Evolutionary conservation across 1,140 invertebrate genomes (phyloP).

Genomic region (Drosophila mojavensis): DNA sequence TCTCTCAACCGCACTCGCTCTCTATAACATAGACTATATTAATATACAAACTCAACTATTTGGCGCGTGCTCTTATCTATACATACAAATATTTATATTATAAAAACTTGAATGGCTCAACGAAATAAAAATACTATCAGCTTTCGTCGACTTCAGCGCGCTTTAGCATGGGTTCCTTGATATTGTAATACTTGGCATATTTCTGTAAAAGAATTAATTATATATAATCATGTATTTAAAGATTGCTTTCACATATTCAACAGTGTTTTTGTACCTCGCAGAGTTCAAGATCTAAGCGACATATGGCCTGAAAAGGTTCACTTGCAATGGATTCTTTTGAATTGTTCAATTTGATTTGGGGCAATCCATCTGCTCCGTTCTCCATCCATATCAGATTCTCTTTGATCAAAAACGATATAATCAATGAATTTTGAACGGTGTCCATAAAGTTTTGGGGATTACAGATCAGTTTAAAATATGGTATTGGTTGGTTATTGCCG

Average conservation of each 20-base stretch:
- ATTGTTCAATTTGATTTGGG: conserved; percentile 41
- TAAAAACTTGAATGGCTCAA: background rate
- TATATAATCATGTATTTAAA: background rate
- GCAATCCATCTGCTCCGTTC: conserved; percentile 52
- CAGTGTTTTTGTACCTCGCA: conserved; percentile 42
- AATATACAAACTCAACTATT: background rate
- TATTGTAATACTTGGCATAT: conserved; percentile 49
- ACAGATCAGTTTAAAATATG: conserved; percentile 69
- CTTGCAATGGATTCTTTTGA: background rate
- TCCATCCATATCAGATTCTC: conserved; percentile 56
- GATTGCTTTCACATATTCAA: background rate
- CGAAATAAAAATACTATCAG: background rate
- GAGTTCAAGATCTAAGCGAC: conserved; percentile 47
- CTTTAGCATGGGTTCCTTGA: conserved; percentile 55
- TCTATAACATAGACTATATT: background rate
- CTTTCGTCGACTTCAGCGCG: conserved; percentile 23
- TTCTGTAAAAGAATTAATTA: conserved; percentile 37
- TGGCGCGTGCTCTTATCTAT: background rate
- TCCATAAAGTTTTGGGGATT: conserved; percentile 69
- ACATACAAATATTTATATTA: background rate
- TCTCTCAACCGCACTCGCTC: background rate
- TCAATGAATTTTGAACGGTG: conserved; percentile 65
- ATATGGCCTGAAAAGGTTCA: conserved; percentile 50
- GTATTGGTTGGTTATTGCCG: conserved; percentile 54
- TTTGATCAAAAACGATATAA: conserved; percentile 63